Conservation (phyloP, 1,140 invertebrate species). For the Trypoxylus dichotomus region DNA sequence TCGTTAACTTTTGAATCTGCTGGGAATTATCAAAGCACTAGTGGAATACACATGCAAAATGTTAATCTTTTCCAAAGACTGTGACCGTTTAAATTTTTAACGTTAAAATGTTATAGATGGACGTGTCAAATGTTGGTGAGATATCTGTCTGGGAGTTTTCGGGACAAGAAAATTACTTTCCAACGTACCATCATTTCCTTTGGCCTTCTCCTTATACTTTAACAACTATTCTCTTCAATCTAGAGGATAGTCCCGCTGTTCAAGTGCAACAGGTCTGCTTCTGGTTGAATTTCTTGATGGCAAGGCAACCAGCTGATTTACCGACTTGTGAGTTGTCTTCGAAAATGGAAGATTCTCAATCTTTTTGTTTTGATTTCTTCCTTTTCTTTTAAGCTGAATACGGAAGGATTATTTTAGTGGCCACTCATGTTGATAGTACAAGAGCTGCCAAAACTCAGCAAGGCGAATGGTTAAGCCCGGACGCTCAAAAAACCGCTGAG, state of each 20-base stretch:
- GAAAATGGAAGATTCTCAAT: background rate
- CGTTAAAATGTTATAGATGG: constrained; percentile 55
- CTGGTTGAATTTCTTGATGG: constrained; percentile 81
- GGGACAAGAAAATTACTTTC: constrained; percentile 77
- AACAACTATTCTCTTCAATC: constrained; percentile 73
- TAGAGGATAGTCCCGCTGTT: constrained; percentile 70
- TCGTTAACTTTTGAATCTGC: constrained; percentile 63
- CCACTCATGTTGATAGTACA: constrained; percentile 66
- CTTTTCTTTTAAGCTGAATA: constrained; percentile 55
- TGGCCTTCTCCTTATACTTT: constrained; percentile 46
- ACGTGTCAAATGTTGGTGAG: constrained; percentile 62
- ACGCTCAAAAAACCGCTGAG: constrained; percentile 61
- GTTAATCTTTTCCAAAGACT: constrained; percentile 28
- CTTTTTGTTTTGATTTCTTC: background rate
- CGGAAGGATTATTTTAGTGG: constrained; percentile 66
- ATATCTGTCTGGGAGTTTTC: constrained; percentile 82
- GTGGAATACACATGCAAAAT: constrained; percentile 70
- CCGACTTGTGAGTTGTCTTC: constrained; percentile 63
- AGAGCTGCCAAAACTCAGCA: constrained; percentile 58
- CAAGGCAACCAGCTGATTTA: constrained; percentile 63
- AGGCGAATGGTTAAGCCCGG: constrained; percentile 62
- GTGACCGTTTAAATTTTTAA: background rate
- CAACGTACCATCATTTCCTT: constrained; percentile 67
- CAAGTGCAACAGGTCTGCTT: constrained; percentile 76
- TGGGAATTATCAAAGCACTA: constrained; percentile 65